These are phyloP conservation scores for Rhodophaea formosa DNA, from an alignment of 2,888 invertebrate genomes.

Conservation along the genomic window DNA sequence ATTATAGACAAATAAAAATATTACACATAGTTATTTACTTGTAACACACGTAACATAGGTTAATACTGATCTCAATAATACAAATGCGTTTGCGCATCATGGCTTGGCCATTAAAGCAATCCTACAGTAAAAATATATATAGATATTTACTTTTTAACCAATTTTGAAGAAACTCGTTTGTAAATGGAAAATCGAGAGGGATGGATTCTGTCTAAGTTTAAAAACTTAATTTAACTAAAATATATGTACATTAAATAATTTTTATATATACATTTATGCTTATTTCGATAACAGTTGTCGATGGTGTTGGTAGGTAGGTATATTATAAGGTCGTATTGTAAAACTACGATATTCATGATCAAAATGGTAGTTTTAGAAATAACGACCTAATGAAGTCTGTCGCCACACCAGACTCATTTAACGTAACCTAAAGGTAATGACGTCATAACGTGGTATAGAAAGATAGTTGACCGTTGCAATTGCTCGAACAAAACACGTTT, in stretches of 20 bases:
- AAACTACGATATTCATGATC: background rate
- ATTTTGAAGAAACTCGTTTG: background rate
- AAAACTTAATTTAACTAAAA: background rate
- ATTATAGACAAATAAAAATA: no score
- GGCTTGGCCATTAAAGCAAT: background rate
- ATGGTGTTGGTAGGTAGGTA: slow-evolving; percentile 38
- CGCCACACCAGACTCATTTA: background rate
- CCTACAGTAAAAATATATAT: no score
- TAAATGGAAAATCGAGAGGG: background rate
- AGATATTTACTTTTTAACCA: background rate
- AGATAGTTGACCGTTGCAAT: no score
- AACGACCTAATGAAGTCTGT: background rate
- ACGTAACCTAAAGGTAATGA: background rate
- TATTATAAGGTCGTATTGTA: slow-evolving; percentile 20
- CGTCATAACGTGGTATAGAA: no score
- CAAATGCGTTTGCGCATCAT: background rate
- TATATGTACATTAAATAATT: background rate
- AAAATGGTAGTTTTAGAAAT: background rate
- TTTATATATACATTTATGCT: background rate
- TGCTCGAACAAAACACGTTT: no score
- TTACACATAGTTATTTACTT: no score
- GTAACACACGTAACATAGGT: no score
- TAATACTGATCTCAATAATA: no score
- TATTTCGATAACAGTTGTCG: slow-evolving; percentile 24
- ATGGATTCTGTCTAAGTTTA: background rate